These are phyloP conservation scores for Amphipoea lucens DNA, from an alignment of 2,888 invertebrate genomes.

Conservation along the genomic window DNA sequence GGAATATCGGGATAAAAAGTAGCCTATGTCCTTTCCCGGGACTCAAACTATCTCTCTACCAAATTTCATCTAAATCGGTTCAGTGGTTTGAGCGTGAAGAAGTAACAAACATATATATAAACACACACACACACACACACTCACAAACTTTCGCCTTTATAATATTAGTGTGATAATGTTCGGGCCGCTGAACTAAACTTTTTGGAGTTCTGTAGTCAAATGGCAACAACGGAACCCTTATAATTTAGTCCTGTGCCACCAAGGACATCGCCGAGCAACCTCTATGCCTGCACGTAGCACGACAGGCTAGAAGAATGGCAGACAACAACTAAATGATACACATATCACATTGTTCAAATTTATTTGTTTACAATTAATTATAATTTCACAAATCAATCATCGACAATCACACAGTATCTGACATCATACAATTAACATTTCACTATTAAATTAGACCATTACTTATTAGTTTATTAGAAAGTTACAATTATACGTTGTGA, in stretches of 20 bases:
- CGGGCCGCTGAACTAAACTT: background rate
- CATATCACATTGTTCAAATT: slow-evolving; percentile 50
- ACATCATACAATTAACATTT: slow-evolving; percentile 47
- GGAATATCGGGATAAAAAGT: too few species aligned
- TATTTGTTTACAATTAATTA: slow-evolving; percentile 57
- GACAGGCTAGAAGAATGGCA: background rate
- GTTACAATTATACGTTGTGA: slow-evolving; percentile 11
- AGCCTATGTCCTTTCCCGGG: too few species aligned
- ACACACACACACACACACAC: too few species aligned
- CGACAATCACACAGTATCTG: slow-evolving; percentile 38
- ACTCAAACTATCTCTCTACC: too few species aligned
- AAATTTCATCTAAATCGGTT: too few species aligned
- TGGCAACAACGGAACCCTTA: background rate
- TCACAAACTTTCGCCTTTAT: too few species aligned
- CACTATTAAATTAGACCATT: slow-evolving; percentile 53
- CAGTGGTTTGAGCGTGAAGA: too few species aligned
- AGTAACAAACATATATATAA: too few species aligned
- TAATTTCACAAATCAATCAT: slow-evolving; percentile 44
- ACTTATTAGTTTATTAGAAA: slow-evolving; percentile 29
- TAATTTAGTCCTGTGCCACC: background rate
- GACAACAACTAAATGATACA: slow-evolving; percentile 15
- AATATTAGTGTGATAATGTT: too few species aligned
- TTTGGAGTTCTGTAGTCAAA: background rate
- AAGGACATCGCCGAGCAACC: background rate
- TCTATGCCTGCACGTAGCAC: background rate